Conservation (phyloP, 2,888 invertebrate genomes). For the Folsomia manolachei region DNA sequence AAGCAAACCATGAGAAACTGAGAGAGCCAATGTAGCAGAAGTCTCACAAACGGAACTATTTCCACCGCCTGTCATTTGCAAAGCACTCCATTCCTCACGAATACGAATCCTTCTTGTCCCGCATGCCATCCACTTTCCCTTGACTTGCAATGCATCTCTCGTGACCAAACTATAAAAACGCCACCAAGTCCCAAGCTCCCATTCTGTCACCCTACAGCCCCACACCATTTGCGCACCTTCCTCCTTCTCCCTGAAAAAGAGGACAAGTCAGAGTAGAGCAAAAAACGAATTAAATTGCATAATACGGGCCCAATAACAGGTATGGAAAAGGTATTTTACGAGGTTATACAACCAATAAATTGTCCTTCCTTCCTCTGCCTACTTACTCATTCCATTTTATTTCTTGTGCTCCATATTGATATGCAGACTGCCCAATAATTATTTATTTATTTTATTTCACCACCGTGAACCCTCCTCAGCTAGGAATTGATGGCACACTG, state of each 20-base stretch:
- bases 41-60: constrained; percentile 47
- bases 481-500: too few species aligned
- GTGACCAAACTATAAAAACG: constrained; percentile 15
- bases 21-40: constrained; percentile 50
- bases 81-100: constrained; percentile 50
- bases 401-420: too few species aligned
- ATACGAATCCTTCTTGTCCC: constrained; percentile 46
- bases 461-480: too few species aligned
- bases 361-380: too few species aligned
- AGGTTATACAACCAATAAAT: too few species aligned
- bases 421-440: too few species aligned
- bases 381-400: too few species aligned
- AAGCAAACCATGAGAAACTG: constrained; percentile 32
- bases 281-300: too few species aligned
- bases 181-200: background rate
- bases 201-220: constrained; percentile 9
- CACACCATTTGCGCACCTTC: background rate
- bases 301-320: too few species aligned
- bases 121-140: background rate
- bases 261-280: background rate
- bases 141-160: constrained; percentile 19
- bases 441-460: too few species aligned
- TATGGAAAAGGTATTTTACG: too few species aligned
- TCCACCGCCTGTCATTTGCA: constrained; percentile 51
- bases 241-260: background rate